phyloP scores from a whole-genome alignment of 2,797 vertebrate genomes.

The Danio choprae region DNA sequence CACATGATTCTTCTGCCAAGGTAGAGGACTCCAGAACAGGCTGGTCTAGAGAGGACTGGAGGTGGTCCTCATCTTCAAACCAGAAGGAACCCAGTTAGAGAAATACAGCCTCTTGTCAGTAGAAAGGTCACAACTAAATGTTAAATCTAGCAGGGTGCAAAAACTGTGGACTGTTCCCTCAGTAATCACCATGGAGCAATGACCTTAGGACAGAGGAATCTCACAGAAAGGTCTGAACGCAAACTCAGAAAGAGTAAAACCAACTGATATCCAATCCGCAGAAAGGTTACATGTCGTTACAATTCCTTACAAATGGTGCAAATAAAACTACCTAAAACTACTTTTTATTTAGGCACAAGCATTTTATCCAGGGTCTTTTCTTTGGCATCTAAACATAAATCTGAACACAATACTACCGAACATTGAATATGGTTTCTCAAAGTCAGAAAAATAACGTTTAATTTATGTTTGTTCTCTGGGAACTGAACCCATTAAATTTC shows the following conservation, averaged over 20 bases:
- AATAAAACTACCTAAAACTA: background rate
- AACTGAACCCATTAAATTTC: background rate
- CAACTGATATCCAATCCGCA: slow-evolving; percentile 16
- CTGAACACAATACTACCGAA: background rate
- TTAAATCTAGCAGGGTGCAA: slow-evolving; percentile 41
- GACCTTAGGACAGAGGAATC: slow-evolving; percentile 49
- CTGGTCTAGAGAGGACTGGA: slow-evolving; percentile 16
- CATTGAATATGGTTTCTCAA: background rate
- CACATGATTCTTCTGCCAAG: slow-evolving; percentile 6
- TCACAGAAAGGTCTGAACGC: slow-evolving; percentile 51
- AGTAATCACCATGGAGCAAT: slow-evolving; percentile 23
- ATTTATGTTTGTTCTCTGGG: background rate
- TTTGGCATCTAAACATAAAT: background rate
- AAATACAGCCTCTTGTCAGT: slow-evolving; percentile 15
- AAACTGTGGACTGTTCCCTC: slow-evolving; percentile 2
- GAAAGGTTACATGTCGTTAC: slow-evolving; percentile 1
- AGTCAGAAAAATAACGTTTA: too few species aligned
- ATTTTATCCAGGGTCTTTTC: background rate
- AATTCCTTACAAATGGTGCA: background rate
- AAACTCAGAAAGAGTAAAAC: slow-evolving; percentile 22
- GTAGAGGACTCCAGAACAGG: slow-evolving; percentile 10
- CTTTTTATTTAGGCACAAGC: background rate
- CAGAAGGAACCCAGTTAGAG: slow-evolving; percentile 20
- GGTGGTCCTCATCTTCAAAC: slow-evolving; percentile 43
- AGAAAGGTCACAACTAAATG: slow-evolving; percentile 50